Conservation (phyloP, 2,888 invertebrate genomes). For the Drosophila infuscata region DNA sequence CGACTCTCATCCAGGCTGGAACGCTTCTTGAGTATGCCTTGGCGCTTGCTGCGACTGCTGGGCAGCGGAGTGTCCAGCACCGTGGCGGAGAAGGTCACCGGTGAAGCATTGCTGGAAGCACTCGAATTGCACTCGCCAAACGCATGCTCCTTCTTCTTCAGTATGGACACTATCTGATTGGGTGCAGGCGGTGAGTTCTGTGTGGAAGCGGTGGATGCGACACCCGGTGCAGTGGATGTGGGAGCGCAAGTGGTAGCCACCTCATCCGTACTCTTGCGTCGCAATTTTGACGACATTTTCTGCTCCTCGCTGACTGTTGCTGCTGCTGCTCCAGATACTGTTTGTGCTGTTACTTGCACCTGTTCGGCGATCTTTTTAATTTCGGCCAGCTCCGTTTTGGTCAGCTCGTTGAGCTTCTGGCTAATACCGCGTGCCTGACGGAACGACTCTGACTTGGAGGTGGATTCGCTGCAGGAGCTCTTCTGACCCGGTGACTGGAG, state of each 20-base stretch:
- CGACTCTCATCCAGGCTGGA: conserved; percentile 91
- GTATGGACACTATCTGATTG: conserved; percentile 87
- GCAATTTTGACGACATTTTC: conserved; percentile 77
- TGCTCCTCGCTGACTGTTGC: conserved; percentile 42
- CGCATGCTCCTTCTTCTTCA: conserved; percentile 88
- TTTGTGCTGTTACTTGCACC: conserved; percentile 54
- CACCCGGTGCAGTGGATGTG: neutral
- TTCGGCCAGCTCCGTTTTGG: conserved; percentile 83
- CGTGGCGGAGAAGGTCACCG: conserved; percentile 92
- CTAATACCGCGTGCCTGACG: conserved; percentile 73
- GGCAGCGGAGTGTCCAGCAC: conserved; percentile 88
- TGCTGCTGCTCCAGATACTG: neutral
- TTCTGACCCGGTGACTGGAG: conserved; percentile 68
- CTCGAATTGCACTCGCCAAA: conserved; percentile 83
- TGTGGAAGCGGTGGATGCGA: conserved; percentile 3
- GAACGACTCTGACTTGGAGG: conserved; percentile 64
- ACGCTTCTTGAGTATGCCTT: conserved; percentile 93
- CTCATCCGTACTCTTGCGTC: conserved; percentile 85
- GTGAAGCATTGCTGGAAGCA: conserved; percentile 87
- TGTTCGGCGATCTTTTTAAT: conserved; percentile 84
- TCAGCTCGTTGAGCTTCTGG: conserved; percentile 83
- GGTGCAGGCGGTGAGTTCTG: conserved; percentile 84
- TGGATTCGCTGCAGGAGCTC: conserved; percentile 58
- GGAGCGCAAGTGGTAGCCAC: neutral
- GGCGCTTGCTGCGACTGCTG: conserved; percentile 86